phyloP scores from a whole-genome alignment of 2,888 invertebrate species.

The Ichneumoninae sp. region DNA sequence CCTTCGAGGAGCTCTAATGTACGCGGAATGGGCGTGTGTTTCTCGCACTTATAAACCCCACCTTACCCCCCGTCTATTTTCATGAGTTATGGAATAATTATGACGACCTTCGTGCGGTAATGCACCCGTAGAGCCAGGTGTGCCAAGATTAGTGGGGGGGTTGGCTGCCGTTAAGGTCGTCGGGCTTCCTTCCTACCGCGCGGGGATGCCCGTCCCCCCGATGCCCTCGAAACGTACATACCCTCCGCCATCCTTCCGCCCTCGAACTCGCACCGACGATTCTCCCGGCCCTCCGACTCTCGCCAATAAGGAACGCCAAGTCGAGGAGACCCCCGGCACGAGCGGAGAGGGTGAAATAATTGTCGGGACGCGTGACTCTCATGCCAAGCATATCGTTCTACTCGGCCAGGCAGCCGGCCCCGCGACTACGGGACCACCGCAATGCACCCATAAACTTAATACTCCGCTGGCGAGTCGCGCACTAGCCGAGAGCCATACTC shows the following conservation, averaged over 20 bases:
- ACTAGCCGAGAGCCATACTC: slow-evolving; percentile 46
- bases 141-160: slow-evolving; percentile 73
- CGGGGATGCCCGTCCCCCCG: slow-evolving; percentile 34
- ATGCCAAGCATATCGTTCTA: slow-evolving; percentile 77
- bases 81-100: slow-evolving; percentile 74
- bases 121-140: slow-evolving; percentile 73
- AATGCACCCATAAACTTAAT: slow-evolving; percentile 82
- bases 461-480: slow-evolving; percentile 67
- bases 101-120: slow-evolving; percentile 70
- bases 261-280: slow-evolving; percentile 6
- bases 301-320: slow-evolving; percentile 71
- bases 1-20: slow-evolving; percentile 39
- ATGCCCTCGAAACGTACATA: slow-evolving; percentile 13
- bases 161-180: slow-evolving; percentile 69
- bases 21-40: slow-evolving; percentile 60
- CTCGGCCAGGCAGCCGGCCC: slow-evolving; percentile 71
- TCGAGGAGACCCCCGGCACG: slow-evolving; percentile 47
- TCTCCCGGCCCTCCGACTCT: slow-evolving; percentile 59
- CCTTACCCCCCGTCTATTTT: slow-evolving; percentile 2
- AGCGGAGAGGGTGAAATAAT: slow-evolving; percentile 79
- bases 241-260: slow-evolving; percentile 16
- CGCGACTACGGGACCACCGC: slow-evolving; percentile 78
- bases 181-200: slow-evolving; percentile 59
- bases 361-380: slow-evolving; percentile 81
- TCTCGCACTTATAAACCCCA: slow-evolving; percentile 49